Evolutionary conservation across 37 sponge, comb jelly and placozoan genomes (phyloP).

Genomic region (Tethya wilhelma): DNA sequence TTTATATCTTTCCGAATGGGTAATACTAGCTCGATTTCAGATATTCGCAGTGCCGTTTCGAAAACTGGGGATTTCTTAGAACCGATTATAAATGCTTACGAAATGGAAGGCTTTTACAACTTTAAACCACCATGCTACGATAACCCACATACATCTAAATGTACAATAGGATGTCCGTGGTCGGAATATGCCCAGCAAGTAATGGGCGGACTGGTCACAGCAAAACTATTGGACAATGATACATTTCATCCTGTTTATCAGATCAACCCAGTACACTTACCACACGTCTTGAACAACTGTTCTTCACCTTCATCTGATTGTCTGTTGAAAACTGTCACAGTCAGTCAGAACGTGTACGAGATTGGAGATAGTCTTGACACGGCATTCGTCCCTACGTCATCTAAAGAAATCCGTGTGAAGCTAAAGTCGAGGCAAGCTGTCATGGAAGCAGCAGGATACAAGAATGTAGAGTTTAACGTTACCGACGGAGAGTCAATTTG

Average conservation of each 20-base stretch:
- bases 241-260: slow-evolving; percentile 81
- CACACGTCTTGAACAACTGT: slow-evolving; percentile 75
- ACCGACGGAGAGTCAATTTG: slow-evolving; percentile 77
- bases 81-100: slow-evolving; percentile 68
- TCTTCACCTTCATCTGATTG: slow-evolving; percentile 35
- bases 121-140: slow-evolving; percentile 86
- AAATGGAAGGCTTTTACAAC: slow-evolving; percentile 82
- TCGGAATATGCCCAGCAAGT: slow-evolving; percentile 50
- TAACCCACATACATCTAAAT: slow-evolving; percentile 52
- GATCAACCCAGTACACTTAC: slow-evolving; percentile 78
- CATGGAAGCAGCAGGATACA: slow-evolving; percentile 67
- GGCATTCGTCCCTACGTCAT: slow-evolving; percentile 67
- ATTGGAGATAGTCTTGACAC: slow-evolving; percentile 69
- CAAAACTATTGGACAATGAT: slow-evolving; percentile 48
- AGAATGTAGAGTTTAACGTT: slow-evolving; percentile 67
- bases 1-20: slow-evolving; percentile 20
- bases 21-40: slow-evolving; percentile 2
- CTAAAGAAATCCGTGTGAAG: slow-evolving; percentile 76
- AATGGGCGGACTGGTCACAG: slow-evolving; percentile 61
- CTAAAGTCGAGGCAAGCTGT: slow-evolving; percentile 77
- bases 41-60: slow-evolving; percentile 12
- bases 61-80: slow-evolving; percentile 40
- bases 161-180: slow-evolving; percentile 69
- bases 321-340: slow-evolving; percentile 44
- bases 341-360: slow-evolving; percentile 73